Evolutionary conservation across 2,888 invertebrate genomes (phyloP), one percentile per base, ranked within the genome.

Genomic region (Scaptomyza flava): DNA sequence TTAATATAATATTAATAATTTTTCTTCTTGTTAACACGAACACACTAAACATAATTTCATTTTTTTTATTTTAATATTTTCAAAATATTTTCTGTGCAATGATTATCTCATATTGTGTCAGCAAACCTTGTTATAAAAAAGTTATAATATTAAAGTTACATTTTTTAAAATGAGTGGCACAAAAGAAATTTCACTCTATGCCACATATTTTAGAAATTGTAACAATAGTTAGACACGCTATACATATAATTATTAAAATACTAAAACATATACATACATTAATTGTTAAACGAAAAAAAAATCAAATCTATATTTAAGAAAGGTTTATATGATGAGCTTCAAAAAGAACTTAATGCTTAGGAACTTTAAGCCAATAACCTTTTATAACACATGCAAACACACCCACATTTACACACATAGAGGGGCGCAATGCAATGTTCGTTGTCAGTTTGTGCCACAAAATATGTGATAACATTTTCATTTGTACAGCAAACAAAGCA

Each of bases 361-460:
- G 73, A 72, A 85, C 73, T 71, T 78, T 63, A 68, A 61, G 74
- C 65, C 47, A 75, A 51, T 51, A 48, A 43, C 31, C 47, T 51
- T 50, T 42, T 33, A 31, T 14, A 30, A 46, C 11, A 34, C n/a
- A 53, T 11, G 27, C 20, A 58, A n/a, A 50, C 50, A 33, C 11
- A 57, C 27, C 41, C 33, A 48, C 23, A 72, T 42, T 66, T 47
- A 42, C 56, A 76, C 41, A 68, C 57, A 85, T 54, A 60, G 63
- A 68, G 79, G 79, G 72, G 80, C 81, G 85, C 79, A 79, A 68
- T 72, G 31, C 68, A 63, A 72, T 72, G 68, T 78, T 69, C 68
- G 71, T 83, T 80, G 71, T 72, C 67, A 72, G 70, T 83, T 83
- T 88, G 87, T 86, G 84, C 84, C 87, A 83, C 81, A 88, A 83